Base-by-base conservation (phyloP, 2,113 vertebrate genomes). In the Colaptes auratus region DNA sequence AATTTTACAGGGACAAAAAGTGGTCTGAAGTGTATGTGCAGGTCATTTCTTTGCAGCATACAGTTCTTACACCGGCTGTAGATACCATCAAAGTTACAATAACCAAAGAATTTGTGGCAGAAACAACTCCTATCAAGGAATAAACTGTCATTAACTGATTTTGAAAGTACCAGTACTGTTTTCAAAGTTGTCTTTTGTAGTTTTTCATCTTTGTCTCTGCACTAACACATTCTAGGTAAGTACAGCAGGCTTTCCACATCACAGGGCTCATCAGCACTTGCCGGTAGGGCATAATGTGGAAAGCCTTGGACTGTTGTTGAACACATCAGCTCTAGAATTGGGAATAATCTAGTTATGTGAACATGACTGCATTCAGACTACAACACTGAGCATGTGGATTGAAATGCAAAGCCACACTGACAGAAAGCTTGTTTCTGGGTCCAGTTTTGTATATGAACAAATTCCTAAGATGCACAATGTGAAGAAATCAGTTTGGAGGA, bases 241-340 rank as follows among this genome's bases (percentile, higher is more conserved):
- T 55, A 82, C 89, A 60, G 50, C 35, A 82, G 66, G 13, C 7
- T 55, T 24, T 67, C 17, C 11, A 4, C 15, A 63, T 20, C 67
- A 55, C 19, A 44, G 14, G 6, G 39, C 6, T 83, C 35, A 77
- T 58, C n/a, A 79, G 4, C 44, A 8, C 23, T 60, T 3, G 0
- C 9, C 7, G 70, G 30, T 1, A 56, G 2, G 5, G 12, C 0
- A 1, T 13, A 12, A 63, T 46, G 27, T 70, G 8, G 11, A 65
- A 4, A 88, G 4, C 7, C 9, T 66, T 60, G 36, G 30, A 6
- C 18, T 90, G 7, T 15, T 63, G 7, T 3, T 70, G 31, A 9
- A 28, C 18, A 3, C 6, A 3, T 48, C 42, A 66, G 2, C 42
- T 81, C 14, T 31, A 55, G 42, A 78, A 9, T 4, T 81, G 69